Evolutionary conservation across 2,113 vertebrate species (phyloP), one percentile per base, ranked within the genome.

Genomic region (Cettia cetti): DNA sequence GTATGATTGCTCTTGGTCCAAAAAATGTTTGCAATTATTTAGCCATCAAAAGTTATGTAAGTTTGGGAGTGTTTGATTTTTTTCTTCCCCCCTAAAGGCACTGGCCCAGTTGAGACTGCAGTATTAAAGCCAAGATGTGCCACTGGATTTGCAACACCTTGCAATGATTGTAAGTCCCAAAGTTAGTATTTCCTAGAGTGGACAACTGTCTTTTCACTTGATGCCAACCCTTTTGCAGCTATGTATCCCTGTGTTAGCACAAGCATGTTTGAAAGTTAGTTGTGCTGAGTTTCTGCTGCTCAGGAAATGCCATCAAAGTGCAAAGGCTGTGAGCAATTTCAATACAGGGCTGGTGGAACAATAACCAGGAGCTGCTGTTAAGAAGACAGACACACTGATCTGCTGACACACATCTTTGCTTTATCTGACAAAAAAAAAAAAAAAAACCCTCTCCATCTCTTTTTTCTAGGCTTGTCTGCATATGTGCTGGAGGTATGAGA

Each of bases 231-330:
- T 59, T 82, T 87, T 24, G 37, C 64, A 50, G 7, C 66, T 28
- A 4, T 1, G 13, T 2, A 5, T 26, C 37, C 17, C 15, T 42
- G 39, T 52, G 21, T 19, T 6, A 2, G 24, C 18, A 28, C n/a
- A 11, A 6, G 9, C 9, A 0, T 7, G 9, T 17, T 59, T 40
- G 19, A 61, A 44, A 26, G 11, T 24, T 10, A 35, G 31, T 3
- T 77, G n/a, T 42, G 7, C 21, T 44, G 65, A 49, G n/a, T 10
- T 90, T 50, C 40, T 91, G 42, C 40, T 44, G 22, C 30, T n/a
- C 11, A 20, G 60, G 26, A 91, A 65, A 91, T 17, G 42, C 35
- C 68, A 13, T 3, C 0, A 0, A 81, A 31, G 35, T 37, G 18
- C 31, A 18, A 50, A 89, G 59, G 8, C 44, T 64, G 44, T 9